Evolutionary conservation across 2,888 invertebrate species (phyloP), one percentile per base, ranked within the genome.

Genomic region (Drosophila kambysellisi): DNA sequence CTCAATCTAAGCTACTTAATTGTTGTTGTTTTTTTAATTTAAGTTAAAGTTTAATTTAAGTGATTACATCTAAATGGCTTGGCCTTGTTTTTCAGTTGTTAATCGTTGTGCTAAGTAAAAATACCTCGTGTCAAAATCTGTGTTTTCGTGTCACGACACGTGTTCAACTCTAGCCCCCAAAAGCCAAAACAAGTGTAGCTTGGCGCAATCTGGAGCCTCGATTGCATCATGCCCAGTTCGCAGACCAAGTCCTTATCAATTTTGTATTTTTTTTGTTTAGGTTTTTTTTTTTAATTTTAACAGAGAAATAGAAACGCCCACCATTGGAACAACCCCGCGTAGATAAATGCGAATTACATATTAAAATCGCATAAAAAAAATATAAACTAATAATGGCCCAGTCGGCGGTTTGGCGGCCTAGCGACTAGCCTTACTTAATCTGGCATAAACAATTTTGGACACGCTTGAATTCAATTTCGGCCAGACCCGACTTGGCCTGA

Each of bases 361-460:
- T 90, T 85, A 86, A 85, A 85, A 74, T 86, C 87, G 66, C 73
- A 88, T 83, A 83, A 88, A 48, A 81, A 79, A 79, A 76, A 67
- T 70, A 83, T 83, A 70, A 79, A 86, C 90, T 90, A 81, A 90
- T 90, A 88, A 83, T 73, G 72, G 65, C 62, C 33, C 43, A 52
- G 53, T 43, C 29, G 9, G 56, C 53, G 57, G 61, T 51, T 54
- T 35, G 35, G 63, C 46, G 25, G 41, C 9, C n/a, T 41, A n/a
- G 41, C n/a, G 39, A 32, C 33, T 33, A 32, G 74, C 37, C 37
- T 37, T 57, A 69, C 59, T 63, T 74, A 75, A 69, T 63, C 68
- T 57, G 69, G 72, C 72, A 73, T 70, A 88, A 88, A 88, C 90
- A 90, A 88, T 85, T 78, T 82, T 86, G 70, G 90, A 73, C 83